Conservation (phyloP, 2,113 vertebrate species). For the Antechinus flavipes region DNA sequence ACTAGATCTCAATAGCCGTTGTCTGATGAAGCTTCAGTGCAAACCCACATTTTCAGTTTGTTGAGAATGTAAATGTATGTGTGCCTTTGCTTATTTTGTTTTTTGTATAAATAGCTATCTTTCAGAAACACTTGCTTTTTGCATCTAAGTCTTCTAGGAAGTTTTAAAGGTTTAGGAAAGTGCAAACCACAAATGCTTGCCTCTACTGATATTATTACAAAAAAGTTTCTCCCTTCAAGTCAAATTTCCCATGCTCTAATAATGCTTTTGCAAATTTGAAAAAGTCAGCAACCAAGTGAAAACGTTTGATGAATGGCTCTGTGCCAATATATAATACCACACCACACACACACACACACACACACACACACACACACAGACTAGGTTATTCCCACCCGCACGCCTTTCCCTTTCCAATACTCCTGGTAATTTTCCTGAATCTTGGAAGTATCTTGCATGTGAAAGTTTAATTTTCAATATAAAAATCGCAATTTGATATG, state of each 20-base stretch:
- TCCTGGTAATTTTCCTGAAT: background rate
- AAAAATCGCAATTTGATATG: background rate
- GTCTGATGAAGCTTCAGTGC: background rate
- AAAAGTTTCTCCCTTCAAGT: conserved; percentile 9
- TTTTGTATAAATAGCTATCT: conserved; percentile 44
- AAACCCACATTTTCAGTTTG: conserved; percentile 62
- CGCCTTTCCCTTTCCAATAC: conserved; percentile 6
- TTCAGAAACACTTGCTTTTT: conserved; percentile 23
- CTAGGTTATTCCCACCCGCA: no score
- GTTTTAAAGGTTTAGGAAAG: conserved; percentile 20
- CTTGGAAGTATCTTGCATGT: background rate
- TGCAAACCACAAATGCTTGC: background rate
- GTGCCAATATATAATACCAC: background rate
- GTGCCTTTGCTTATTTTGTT: background rate
- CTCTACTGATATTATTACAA: conserved; percentile 13
- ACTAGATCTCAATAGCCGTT: conserved; percentile 32
- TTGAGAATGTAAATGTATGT: conserved; percentile 37
- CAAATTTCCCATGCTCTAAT: conserved; percentile 29
- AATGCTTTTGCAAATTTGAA: background rate
- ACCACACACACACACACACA: background rate
- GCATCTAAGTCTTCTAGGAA: conserved; percentile 5
- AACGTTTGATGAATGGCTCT: background rate
- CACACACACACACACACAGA: no score
- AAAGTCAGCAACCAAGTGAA: background rate
- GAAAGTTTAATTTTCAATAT: conserved; percentile 50